Evolutionary conservation across 2,113 vertebrate genomes (phyloP).

Genomic region (Scytalopus superciliaris): DNA sequence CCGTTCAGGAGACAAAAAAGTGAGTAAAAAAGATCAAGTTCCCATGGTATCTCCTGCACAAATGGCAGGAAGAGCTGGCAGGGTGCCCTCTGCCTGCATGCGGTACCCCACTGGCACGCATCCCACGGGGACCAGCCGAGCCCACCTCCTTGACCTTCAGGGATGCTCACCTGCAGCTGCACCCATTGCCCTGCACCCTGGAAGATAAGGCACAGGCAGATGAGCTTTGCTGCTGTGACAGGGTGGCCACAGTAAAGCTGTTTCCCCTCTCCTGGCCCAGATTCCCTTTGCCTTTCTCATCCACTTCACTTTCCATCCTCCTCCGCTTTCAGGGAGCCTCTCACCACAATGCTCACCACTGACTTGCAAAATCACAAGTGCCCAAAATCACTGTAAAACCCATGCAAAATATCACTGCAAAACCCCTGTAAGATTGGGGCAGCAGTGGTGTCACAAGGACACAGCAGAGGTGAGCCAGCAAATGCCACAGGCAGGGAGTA

Average conservation of each 20-base stretch:
- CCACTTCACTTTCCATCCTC: background rate
- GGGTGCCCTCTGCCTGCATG: background rate
- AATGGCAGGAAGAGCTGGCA: background rate
- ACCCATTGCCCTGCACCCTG: background rate
- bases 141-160: background rate
- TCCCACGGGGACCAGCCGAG: background rate
- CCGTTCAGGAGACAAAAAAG: background rate
- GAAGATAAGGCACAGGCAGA: background rate
- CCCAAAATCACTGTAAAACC: background rate
- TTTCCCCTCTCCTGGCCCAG: background rate
- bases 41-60: background rate
- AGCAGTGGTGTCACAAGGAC: background rate
- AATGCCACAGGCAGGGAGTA: background rate
- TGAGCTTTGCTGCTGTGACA: background rate
- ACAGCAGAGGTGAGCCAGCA: background rate
- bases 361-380: background rate
- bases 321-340: background rate
- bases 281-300: background rate
- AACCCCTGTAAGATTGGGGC: background rate
- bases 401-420: background rate
- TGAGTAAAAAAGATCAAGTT: background rate
- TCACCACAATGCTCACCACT: rapidly evolving
- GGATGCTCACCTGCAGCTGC: background rate
- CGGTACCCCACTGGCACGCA: rapidly evolving
- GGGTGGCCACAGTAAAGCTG: background rate